Evolutionary conservation across 2,113 vertebrate genomes (phyloP).

Genomic region (western clawed frog (Xenopus tropicalis)): DNA sequence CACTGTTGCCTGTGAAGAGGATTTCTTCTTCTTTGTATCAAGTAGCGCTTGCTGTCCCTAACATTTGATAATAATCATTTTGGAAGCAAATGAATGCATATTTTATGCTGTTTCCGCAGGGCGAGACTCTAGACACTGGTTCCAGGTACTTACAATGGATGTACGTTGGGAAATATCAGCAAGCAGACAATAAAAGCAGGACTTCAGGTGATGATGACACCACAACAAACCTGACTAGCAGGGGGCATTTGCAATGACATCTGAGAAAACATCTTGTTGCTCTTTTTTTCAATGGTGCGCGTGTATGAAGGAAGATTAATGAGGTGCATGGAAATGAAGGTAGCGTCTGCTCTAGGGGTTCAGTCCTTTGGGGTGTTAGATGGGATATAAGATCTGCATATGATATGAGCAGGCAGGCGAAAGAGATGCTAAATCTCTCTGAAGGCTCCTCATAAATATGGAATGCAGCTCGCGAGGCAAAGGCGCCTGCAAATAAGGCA

Average conservation of each 20-base stretch:
- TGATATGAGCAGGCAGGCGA: constrained; percentile 42
- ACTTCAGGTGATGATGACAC: neutral
- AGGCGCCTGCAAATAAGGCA: constrained; percentile 34
- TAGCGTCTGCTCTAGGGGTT: constrained; percentile 32
- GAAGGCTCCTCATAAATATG: constrained; percentile 43
- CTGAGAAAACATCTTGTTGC: constrained; percentile 11
- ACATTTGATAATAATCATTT: too few species aligned
- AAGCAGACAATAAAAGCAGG: neutral
- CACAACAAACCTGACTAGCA: neutral
- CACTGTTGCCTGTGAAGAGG: too few species aligned
- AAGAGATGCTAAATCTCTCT: constrained; percentile 43
- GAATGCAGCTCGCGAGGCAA: constrained; percentile 27
- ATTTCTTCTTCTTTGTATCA: too few species aligned
- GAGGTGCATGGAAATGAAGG: constrained; percentile 35
- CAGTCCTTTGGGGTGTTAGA: constrained; percentile 40
- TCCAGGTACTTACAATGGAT: neutral
- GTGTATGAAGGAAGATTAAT: constrained; percentile 36
- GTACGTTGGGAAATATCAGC: neutral
- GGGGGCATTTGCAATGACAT: constrained; percentile 36
- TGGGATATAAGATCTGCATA: constrained; percentile 44
- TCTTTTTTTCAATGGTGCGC: neutral
- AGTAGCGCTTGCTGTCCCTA: too few species aligned
- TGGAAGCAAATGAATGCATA: too few species aligned
- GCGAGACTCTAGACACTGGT: too few species aligned
- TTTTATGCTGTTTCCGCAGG: too few species aligned